phyloP scores from a whole-genome alignment of 1,140 invertebrate species.

The Oppia nitens region DNA sequence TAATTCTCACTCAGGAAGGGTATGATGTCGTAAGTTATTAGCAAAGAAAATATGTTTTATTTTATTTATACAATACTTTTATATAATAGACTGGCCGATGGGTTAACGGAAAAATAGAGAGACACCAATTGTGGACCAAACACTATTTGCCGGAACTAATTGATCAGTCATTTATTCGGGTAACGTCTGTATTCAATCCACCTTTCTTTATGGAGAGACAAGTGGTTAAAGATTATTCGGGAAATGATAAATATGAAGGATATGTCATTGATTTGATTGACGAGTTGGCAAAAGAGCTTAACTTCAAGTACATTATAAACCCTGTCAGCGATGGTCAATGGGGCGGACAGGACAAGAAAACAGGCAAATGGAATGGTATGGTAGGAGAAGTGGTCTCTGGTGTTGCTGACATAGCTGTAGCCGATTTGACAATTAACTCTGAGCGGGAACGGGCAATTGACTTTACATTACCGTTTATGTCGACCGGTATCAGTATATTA shows the following conservation, averaged over 20 bases:
- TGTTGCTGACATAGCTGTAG: conserved; percentile 76
- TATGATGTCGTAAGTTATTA: conserved; percentile 22
- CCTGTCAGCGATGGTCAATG: conserved; percentile 52
- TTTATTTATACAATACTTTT: background rate
- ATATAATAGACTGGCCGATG: background rate
- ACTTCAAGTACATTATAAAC: conserved; percentile 49
- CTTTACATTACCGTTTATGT: conserved; percentile 92
- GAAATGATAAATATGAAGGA: conserved; percentile 28
- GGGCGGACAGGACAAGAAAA: conserved; percentile 39
- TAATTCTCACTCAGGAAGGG: conserved; percentile 52
- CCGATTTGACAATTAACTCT: conserved; percentile 83
- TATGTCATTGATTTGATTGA: conserved; percentile 37
- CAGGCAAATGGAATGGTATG: conserved; percentile 65
- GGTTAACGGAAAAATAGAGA: background rate
- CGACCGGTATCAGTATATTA: conserved; percentile 41
- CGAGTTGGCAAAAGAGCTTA: conserved; percentile 35
- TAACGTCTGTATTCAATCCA: conserved; percentile 3
- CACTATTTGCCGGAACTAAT: background rate
- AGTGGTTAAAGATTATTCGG: conserved; percentile 34
- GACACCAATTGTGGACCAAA: background rate
- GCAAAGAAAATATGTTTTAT: background rate
- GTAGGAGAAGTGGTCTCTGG: conserved; percentile 55
- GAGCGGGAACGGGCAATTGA: conserved; percentile 73
- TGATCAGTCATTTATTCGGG: background rate
- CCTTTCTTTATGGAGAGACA: conserved; percentile 19